Evolutionary conservation across 1,140 invertebrate genomes (phyloP).

Genomic region (Asbolus verrucosus): DNA sequence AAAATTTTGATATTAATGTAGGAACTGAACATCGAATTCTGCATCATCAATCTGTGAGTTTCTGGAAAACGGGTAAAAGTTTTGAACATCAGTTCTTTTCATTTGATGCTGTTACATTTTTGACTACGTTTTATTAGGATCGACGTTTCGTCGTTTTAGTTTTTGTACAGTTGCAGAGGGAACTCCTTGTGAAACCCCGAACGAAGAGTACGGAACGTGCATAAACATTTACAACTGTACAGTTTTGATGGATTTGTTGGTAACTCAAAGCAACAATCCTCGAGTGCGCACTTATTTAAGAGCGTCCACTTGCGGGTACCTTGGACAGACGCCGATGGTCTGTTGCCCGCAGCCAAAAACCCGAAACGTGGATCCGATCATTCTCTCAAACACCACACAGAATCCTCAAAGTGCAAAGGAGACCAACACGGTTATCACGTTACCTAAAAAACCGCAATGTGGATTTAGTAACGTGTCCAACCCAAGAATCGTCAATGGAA

Average conservation of each 20-base stretch:
- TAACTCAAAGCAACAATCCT: conserved; percentile 51
- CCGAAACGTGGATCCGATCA: background rate
- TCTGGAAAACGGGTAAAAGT: no score
- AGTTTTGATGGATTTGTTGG: conserved; percentile 64
- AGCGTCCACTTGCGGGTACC: conserved; percentile 68
- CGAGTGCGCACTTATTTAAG: conserved; percentile 65
- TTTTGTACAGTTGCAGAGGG: conserved; percentile 41
- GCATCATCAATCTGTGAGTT: no score
- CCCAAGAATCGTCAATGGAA: conserved; percentile 65
- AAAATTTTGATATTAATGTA: no score
- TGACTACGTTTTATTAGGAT: no score
- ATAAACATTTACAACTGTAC: conserved; percentile 66
- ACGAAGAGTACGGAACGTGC: conserved; percentile 64
- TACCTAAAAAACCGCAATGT: conserved; percentile 62
- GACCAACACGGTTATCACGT: conserved; percentile 55
- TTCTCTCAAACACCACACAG: background rate
- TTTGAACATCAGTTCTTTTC: no score
- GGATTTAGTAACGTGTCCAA: conserved; percentile 59
- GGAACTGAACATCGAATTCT: no score
- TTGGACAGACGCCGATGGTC: conserved; percentile 67
- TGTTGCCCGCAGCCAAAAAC: conserved; percentile 65
- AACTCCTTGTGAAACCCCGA: conserved; percentile 59
- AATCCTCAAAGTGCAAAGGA: conserved; percentile 8
- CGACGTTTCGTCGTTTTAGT: background rate
- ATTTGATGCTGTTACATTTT: no score